Evolutionary conservation across 2,797 vertebrate genomes (phyloP), one percentile per base, ranked within the genome.

Genomic region (Xenops minutus): DNA sequence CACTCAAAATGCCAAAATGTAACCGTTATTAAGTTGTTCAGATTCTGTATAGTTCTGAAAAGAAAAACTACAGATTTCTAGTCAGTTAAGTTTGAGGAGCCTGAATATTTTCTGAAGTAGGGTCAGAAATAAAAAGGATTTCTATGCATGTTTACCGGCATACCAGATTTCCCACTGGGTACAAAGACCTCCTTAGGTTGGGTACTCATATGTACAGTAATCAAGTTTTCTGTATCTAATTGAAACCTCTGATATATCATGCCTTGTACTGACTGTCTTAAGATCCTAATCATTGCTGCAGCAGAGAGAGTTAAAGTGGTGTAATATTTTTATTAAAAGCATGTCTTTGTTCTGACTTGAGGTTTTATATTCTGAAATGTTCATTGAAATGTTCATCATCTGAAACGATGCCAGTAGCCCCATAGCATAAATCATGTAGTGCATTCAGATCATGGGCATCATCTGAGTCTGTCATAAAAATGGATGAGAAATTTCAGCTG

Each of bases 401-500:
- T 71, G 64, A 83, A 39, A 8, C 21, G 67, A 27, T 64, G 62
- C 34, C 8, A 24, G 12, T 10, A n/a, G 19, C 30, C 64, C 41
- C 0, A 1, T 5, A 55, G 51, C 22, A 19, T 34, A 61, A 43
- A 34, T 17, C 3, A 5, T 4, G 6, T 12, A 6, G 21, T 41
- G 39, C 30, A 14, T 81, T 72, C 46, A 56, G 37, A 79, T 61
- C 32, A 37, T 1, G 34, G 41, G 9, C 44, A 30, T 36, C 59
- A 69, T 55, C 41, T 26, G 34, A 68, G 29, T 30, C 69, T 41
- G 18, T 32, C 21, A 20, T 59, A 52, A 67, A 37, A 27, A 27
- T 6, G 10, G 59, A 48, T 59, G 12, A 92, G 63, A 82, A 85
- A 43, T 73, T 73, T 80, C 36, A 78, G 59, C 63, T 37, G 26